Percentiles rank a stretch among this genome's conserved stretches.
These are phyloP conservation scores for Apaloderma vittatum DNA, from an alignment of 2,113 vertebrate species.

Conservation along the genomic window DNA sequence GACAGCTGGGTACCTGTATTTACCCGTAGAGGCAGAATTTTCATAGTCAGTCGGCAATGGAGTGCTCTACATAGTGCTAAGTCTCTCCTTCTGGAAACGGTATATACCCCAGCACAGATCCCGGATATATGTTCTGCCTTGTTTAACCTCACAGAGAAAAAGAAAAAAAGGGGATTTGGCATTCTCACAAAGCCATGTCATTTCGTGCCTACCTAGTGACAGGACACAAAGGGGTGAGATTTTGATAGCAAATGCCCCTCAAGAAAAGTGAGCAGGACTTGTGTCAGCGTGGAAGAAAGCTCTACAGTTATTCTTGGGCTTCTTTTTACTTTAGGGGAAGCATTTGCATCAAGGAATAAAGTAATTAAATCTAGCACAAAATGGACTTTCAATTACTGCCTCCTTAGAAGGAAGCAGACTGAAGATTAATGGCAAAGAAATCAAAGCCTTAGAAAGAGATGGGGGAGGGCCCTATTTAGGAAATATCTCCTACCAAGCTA, in stretches of 20 bases:
- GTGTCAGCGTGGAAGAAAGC: neutral
- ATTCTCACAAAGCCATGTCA: neutral
- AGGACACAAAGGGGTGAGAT: neutral
- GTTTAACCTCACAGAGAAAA: neutral
- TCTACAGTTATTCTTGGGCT: neutral
- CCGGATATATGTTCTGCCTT: neutral
- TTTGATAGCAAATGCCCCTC: neutral
- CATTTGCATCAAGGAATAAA: constrained; percentile 24
- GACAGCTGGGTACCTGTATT: neutral
- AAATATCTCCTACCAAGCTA: constrained; percentile 18
- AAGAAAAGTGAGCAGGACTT: neutral
- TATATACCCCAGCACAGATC: neutral
- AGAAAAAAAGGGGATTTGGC: neutral
- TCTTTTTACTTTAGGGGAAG: constrained; percentile 30
- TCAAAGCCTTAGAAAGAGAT: constrained; percentile 49
- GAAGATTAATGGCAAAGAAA: constrained; percentile 59
- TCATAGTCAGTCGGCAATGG: neutral
- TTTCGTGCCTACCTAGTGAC: neutral
- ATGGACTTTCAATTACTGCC: constrained; percentile 59
- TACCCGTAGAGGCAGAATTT: neutral
- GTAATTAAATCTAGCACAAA: constrained; percentile 37
- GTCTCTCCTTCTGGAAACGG: neutral
- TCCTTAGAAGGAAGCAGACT: constrained; percentile 51
- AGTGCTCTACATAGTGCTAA: neutral
- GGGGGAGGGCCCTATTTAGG: constrained; percentile 6